Base-by-base conservation (phyloP, 30 jellyfish, hydroid and myxozoan genomes). In the Cassiopea andromeda region DNA sequence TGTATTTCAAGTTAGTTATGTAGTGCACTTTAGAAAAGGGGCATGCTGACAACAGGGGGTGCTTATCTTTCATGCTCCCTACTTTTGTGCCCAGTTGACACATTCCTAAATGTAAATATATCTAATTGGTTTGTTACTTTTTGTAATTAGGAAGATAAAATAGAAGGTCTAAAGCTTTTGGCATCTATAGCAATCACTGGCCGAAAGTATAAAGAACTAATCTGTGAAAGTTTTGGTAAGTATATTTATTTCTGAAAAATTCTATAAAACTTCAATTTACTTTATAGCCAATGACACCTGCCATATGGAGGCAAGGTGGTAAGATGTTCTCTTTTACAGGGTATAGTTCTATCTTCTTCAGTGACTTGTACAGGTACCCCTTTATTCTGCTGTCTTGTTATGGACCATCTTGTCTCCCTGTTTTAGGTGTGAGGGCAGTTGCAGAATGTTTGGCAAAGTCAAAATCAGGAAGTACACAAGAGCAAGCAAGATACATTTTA, bases 381-480 rank as follows among this genome's bases (percentile, higher is more conserved):
- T 27, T 27, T 27, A 27, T 27, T 27, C 38, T 27, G 38, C 38
- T 27, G 38, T 27, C 38, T 27, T 27, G 38, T 27, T 27, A 27
- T 27, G 38, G 38, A 27, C 38, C 38, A 27, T 27, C 38, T 27
- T 27, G 60, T 61, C 27, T 44, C 48, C 47, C 43, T 46, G 44
- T 87, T 82, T 50, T 58, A 93, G 98, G 98, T 1, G 89, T 93
- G 48, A 85, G 97, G 73, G 98, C 98, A 17, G 66, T 93, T 16
- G 97, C 97, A 2, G 97, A 89, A 89, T 89, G 98, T 69, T 93
- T 93, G 15, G 97, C 93, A 44, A 93, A 90, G 71, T 89, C 97
- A 0, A 43, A 80, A 15, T 59, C 94, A 14, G 61, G 54, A 2
- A 72, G 47, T 5, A 91, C 94, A 4, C 91, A 81, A 61, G 97